phyloP scores from a whole-genome alignment of 2,888 invertebrate species.

The Plagodis dolabraria region DNA sequence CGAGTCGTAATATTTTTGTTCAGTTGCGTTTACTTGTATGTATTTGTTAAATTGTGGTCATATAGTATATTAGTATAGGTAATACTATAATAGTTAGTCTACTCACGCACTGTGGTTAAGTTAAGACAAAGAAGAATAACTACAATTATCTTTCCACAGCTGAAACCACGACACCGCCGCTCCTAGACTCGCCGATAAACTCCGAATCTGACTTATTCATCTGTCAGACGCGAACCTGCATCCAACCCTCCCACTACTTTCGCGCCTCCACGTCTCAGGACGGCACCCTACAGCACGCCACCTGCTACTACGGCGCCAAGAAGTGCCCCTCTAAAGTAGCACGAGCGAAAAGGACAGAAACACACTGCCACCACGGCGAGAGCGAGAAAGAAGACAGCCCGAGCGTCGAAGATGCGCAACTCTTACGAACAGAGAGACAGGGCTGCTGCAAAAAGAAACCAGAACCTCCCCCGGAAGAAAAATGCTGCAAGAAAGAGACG shows the following conservation, averaged over 20 bases:
- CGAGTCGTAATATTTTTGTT: too few relatives aligned
- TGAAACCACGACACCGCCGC: slow-evolving; percentile 74
- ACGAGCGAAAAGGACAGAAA: slow-evolving; percentile 54
- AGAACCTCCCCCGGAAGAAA: slow-evolving; percentile 56
- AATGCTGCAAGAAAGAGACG: slow-evolving; percentile 46
- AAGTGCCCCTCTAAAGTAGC: slow-evolving; percentile 73
- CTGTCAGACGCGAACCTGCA: slow-evolving; percentile 74
- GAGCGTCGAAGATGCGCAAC: slow-evolving; percentile 67
- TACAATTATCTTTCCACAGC: slow-evolving; percentile 50
- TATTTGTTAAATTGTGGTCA: too few relatives aligned
- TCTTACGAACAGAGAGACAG: slow-evolving; percentile 61
- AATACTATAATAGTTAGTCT: too few relatives aligned
- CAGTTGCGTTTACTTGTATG: too few relatives aligned
- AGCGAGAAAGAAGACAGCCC: slow-evolving; percentile 69
- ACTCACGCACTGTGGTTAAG: too few relatives aligned
- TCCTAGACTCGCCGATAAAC: slow-evolving; percentile 61
- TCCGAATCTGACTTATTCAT: slow-evolving; percentile 72
- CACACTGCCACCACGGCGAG: slow-evolving; percentile 50
- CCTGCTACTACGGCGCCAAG: slow-evolving; percentile 73
- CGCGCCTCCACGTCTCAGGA: slow-evolving; percentile 60
- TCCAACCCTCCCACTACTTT: slow-evolving; percentile 77
- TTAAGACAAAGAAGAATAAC: too few relatives aligned
- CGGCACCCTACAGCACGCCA: slow-evolving; percentile 49
- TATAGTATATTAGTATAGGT: too few relatives aligned
- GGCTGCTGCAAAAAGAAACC: slow-evolving; percentile 68